These are phyloP conservation scores for Gobio occitaniae DNA, from an alignment of 2,797 vertebrate species.

Conservation along the genomic window DNA sequence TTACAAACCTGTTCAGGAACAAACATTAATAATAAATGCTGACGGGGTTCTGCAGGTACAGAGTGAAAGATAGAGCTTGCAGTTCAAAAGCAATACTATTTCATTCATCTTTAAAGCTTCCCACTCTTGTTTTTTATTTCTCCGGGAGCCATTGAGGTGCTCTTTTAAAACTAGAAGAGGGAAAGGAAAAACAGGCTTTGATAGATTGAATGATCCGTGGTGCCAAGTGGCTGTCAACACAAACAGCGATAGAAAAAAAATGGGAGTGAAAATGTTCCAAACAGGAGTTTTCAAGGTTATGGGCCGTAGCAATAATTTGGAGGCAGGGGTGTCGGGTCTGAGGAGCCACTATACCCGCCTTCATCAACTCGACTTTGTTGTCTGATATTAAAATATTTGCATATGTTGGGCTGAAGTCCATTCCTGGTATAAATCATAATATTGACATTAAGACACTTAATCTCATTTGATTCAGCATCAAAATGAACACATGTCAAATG, in stretches of 20 bases:
- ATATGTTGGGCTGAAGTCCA: background rate
- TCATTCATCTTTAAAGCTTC: conserved; percentile 87
- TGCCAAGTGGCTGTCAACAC: conserved; percentile 81
- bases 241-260: conserved; percentile 78
- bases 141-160: conserved; percentile 77
- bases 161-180: conserved; percentile 74
- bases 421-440: background rate
- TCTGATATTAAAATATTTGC: background rate
- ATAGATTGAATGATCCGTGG: conserved; percentile 78
- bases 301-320: conserved; percentile 72
- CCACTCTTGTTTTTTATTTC: conserved; percentile 75
- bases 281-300: conserved; percentile 84
- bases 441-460: background rate
- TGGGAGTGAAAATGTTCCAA: conserved; percentile 73
- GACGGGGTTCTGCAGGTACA: conserved; percentile 62
- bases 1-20: conserved; percentile 95
- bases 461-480: background rate
- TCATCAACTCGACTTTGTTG: background rate
- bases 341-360: background rate
- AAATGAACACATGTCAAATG: background rate
- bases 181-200: conserved; percentile 67
- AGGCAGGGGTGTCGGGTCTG: conserved; percentile 56
- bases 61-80: conserved; percentile 74
- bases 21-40: conserved; percentile 95
- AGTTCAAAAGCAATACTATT: conserved; percentile 91